These are phyloP conservation scores for Pissodes strobi DNA, from an alignment of 1,140 invertebrate genomes.

Conservation along the genomic window DNA sequence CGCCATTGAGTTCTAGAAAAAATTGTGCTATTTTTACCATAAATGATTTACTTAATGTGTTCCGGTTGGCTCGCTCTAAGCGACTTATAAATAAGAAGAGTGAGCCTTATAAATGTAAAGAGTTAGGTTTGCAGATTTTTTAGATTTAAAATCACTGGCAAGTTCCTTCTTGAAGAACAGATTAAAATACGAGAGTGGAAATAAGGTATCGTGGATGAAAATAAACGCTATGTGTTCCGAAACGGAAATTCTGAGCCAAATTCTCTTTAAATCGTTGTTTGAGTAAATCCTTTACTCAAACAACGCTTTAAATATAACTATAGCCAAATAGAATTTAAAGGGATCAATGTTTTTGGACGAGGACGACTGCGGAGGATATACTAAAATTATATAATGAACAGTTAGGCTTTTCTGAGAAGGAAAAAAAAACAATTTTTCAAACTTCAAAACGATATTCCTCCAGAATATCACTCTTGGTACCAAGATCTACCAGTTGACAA, in stretches of 20 bases:
- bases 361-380: no score
- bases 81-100: constrained; percentile 11
- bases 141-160: constrained; percentile 20
- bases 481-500: no score
- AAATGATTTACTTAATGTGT: constrained; percentile 30
- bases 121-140: constrained; percentile 30
- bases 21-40: constrained; percentile 11
- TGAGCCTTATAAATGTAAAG: constrained; percentile 18
- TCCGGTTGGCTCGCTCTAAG: constrained; percentile 25
- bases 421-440: no score
- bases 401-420: no score
- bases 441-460: not conserved
- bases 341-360: no score
- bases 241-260: no score
- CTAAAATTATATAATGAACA: no score
- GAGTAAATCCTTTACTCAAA: no score
- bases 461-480: not conserved
- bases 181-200: not conserved
- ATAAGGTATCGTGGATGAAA: not conserved
- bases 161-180: constrained; percentile 13
- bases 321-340: no score
- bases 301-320: no score
- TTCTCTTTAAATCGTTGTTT: no score
- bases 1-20: constrained; percentile 23
- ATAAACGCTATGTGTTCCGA: no score